Evolutionary conservation across 92 coral and sea anemone species (phyloP).

Genomic region (Paragorgia papillata): DNA sequence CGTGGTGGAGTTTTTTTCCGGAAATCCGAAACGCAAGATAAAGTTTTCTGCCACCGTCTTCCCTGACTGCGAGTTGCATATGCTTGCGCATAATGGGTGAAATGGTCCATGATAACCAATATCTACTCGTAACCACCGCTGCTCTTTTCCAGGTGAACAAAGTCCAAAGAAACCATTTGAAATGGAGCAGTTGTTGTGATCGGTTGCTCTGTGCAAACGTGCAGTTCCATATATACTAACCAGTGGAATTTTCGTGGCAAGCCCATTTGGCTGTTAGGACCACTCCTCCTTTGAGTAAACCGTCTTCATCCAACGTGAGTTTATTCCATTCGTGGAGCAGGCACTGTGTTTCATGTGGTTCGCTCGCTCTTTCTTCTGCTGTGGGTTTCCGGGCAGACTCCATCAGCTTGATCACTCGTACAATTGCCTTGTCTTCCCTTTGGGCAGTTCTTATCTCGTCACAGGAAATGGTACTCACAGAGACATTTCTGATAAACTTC

Average conservation of each 20-base stretch:
- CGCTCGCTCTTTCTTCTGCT: not conserved
- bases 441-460: conserved; percentile 17
- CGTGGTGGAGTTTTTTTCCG: conserved; percentile 58
- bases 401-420: not conserved
- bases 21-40: conserved; percentile 54
- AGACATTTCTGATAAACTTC: not conserved
- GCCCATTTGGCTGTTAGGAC: conserved; percentile 1
- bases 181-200: conserved; percentile 43
- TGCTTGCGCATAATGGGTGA: conserved; percentile 48
- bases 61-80: conserved; percentile 50
- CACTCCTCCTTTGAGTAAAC: conserved; percentile 42
- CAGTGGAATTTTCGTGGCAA: not conserved
- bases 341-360: conserved; percentile 40
- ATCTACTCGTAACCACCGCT: conserved; percentile 54
- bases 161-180: conserved; percentile 38
- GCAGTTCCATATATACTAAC: not conserved
- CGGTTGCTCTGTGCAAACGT: conserved; percentile 7
- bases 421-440: conserved; percentile 18
- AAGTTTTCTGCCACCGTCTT: conserved; percentile 51
- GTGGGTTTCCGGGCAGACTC: not conserved
- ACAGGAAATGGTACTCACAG: not conserved
- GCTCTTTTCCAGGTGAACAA: conserved; percentile 43
- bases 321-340: conserved; percentile 59
- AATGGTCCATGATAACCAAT: conserved; percentile 46
- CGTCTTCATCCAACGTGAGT: conserved; percentile 53